These are phyloP conservation scores for Sarcophaga subvicina DNA, from an alignment of 2,888 invertebrate species.

Conservation along the genomic window DNA sequence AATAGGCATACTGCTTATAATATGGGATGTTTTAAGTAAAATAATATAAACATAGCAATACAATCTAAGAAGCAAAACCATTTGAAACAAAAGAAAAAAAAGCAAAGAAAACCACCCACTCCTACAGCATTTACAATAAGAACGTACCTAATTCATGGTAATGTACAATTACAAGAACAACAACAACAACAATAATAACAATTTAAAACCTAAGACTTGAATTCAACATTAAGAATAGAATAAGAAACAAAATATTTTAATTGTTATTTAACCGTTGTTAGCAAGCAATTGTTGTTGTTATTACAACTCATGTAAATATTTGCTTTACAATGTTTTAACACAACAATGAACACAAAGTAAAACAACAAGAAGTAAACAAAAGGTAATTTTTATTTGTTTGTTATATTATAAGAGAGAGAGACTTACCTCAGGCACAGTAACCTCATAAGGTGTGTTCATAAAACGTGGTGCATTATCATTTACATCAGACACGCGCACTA, in stretches of 20 bases:
- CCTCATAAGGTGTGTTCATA: slow-evolving; percentile 91
- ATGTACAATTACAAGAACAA: slow-evolving; percentile 15
- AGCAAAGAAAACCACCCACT: slow-evolving; percentile 53
- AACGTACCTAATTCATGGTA: slow-evolving; percentile 37
- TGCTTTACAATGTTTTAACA: slow-evolving; percentile 56
- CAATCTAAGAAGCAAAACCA: not conserved
- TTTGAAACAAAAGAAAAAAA: not conserved
- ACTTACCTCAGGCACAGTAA: slow-evolving; percentile 92
- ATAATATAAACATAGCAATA: not conserved
- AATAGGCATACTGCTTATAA: not conserved
- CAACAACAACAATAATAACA: slow-evolving; percentile 8
- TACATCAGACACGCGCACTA: slow-evolving; percentile 94
- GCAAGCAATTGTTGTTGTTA: not conserved
- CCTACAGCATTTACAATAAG: slow-evolving; percentile 34
- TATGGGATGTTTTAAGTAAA: not conserved
- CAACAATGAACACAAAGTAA: slow-evolving; percentile 54
- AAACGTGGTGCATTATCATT: slow-evolving; percentile 95
- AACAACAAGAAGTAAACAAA: slow-evolving; percentile 49
- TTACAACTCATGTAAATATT: slow-evolving; percentile 6
- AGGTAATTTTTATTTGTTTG: slow-evolving; percentile 24
- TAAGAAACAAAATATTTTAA: slow-evolving; percentile 56
- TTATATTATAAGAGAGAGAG: slow-evolving; percentile 52
- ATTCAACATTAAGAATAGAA: slow-evolving; percentile 25
- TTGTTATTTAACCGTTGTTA: slow-evolving; percentile 54
- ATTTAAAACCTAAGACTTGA: not conserved